Evolutionary conservation across 2,888 invertebrate genomes (phyloP).

Genomic region (Stomorhina lunata): DNA sequence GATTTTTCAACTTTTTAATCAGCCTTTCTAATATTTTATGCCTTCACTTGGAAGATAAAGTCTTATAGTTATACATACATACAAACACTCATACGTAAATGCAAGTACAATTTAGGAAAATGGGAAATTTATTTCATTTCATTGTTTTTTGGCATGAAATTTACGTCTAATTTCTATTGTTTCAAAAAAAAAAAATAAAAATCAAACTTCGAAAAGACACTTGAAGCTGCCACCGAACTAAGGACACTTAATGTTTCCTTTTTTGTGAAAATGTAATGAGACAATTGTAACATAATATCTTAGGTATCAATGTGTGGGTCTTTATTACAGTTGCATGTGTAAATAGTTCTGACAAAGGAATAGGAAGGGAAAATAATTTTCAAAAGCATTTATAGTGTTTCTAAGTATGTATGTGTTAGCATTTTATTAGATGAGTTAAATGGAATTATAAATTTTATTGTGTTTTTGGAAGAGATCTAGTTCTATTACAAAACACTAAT

Average conservation of each 20-base stretch:
- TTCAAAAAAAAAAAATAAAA: slow-evolving; percentile 7
- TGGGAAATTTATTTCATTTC: slow-evolving; percentile 1
- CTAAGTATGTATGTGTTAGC: not conserved
- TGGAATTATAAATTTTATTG: too few relatives aligned
- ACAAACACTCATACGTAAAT: not conserved
- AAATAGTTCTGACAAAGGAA: too few relatives aligned
- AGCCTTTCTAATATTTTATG: slow-evolving; percentile 46
- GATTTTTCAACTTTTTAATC: slow-evolving; percentile 57
- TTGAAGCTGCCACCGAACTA: not conserved
- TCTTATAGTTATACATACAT: not conserved
- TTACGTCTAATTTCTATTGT: not conserved
- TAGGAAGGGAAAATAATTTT: too few relatives aligned
- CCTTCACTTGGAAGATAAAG: not conserved
- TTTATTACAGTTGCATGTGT: not conserved
- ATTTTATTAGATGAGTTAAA: not conserved
- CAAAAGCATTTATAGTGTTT: not conserved
- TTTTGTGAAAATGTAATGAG: not conserved
- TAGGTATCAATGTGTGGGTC: slow-evolving; percentile 17
- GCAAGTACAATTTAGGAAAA: not conserved
- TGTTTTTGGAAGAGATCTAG: too few relatives aligned
- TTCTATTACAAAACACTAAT: too few relatives aligned
- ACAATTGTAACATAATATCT: slow-evolving; percentile 55
- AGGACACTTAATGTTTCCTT: not conserved
- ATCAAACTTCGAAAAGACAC: not conserved
- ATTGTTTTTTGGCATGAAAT: slow-evolving; percentile 28